Evolutionary conservation across 2,888 invertebrate genomes (phyloP).

Genomic region (Caenorhabditis zanzibari): DNA sequence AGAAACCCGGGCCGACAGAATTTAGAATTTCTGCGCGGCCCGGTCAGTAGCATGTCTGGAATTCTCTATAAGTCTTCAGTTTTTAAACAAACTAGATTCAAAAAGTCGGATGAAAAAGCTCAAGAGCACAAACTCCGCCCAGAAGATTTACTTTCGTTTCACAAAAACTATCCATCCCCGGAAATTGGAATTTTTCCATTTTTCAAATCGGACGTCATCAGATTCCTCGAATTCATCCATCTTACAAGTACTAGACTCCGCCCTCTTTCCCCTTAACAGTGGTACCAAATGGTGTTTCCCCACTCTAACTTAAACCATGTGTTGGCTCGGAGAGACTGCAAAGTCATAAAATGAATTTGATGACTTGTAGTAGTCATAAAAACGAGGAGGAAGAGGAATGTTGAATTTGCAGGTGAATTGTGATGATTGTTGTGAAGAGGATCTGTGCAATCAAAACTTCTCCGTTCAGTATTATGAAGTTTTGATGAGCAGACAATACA

Average conservation of each 20-base stretch:
- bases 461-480: slow-evolving; percentile 78
- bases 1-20: not conserved
- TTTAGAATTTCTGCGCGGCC: too few relatives aligned
- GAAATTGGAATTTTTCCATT: not conserved
- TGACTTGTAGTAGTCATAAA: slow-evolving; percentile 19
- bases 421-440: slow-evolving; percentile 79
- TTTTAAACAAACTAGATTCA: not conserved
- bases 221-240: not conserved
- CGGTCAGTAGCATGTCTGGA: not conserved
- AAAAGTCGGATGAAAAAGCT: not conserved
- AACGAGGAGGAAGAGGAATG: not conserved
- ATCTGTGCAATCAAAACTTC: slow-evolving; percentile 79
- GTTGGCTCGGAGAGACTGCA: slow-evolving; percentile 18
- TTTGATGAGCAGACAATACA: slow-evolving; percentile 75
- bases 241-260: slow-evolving; percentile 2
- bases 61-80: not conserved
- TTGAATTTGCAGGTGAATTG: slow-evolving; percentile 78
- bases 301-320: slow-evolving; percentile 46
- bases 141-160: not conserved
- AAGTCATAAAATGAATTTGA: slow-evolving; percentile 42
- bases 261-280: slow-evolving; percentile 35
- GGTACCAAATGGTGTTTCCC: slow-evolving; percentile 39
- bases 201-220: not conserved
- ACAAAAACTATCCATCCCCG: not conserved
- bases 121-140: not conserved